Evolutionary conservation across 2,888 invertebrate species (phyloP), one percentile per base, ranked within the genome.

Genomic region (Pyrochroa serraticornis): DNA sequence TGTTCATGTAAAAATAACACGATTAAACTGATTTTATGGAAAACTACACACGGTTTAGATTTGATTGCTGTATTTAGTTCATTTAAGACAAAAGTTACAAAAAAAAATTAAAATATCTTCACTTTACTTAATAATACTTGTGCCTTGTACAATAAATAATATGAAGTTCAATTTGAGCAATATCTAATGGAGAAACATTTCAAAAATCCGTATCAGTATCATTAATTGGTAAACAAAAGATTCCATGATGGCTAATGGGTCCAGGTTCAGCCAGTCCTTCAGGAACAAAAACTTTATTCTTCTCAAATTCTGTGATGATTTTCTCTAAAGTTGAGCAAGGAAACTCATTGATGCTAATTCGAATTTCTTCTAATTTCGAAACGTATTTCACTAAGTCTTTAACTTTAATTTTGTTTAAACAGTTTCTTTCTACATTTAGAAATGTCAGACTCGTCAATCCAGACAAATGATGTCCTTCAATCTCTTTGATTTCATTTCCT

Each of bases 251-350:
- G 32, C 33, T 45, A 13, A 51, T 43, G 14, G 34, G 33, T 14
- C 36, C 51, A 10, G 35, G 34, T 31, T 51, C 51, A 1, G 51
- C 51, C 7, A 42, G 22, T 6, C 51, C 51, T 43, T 51, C 51
- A 14, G 51, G 51, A 5, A 51, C 43, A 32, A 22, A 32, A 7
- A 51, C 5, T n/a, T 34, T 35, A 1, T 31, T 12, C 9, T 33
- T 43, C 6, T 9, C 12, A 10, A 51, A 51, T n/a, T 43, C 36
- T n/a, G 8, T n/a, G 7, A 51, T 43, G 9, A 43, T 10, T 34
- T n/a, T 6, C 36, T 43, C 36, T 33, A 51, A 43, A 34, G 6
- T 22, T 22, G 31, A 13, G 35, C 51, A 51, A 22, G 7, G 8
- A 43, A 51, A 43, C n/a, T 13, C 10, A 35, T 51, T 51, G n/a